Base-by-base conservation (phyloP, 2,888 invertebrate genomes). In the Hirtodrosophila cameraria region DNA sequence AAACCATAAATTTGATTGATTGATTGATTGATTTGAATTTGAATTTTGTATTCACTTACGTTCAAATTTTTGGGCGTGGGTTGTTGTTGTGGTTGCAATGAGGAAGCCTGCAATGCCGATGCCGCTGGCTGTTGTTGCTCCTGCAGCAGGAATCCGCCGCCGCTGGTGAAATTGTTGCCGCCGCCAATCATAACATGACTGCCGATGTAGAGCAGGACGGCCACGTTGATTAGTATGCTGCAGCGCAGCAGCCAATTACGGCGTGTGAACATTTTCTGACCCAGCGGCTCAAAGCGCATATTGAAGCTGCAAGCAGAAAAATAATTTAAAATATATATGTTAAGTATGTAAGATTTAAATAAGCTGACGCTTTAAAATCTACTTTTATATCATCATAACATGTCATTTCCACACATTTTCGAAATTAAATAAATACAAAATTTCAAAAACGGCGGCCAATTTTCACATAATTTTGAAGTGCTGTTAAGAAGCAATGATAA, bases 161-260 rank as follows among this genome's bases (percentile, higher is more conserved):
- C 88, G 31, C 88, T 83, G 3, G 87, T 76, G 60, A 91, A 89
- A 69, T 89, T 90, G 50, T 89, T 88, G 52, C 89, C 90, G 41
- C 90, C 90, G 31, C 91, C 91, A 57, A 91, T 91, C 89, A 91
- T 92, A 59, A 93, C 91, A 86, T 95, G 94, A 88, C 94, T 93
- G 83, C 94, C 94, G 71, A 94, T 94, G 90, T 95, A 95, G 65
- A 95, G 90, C 57, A 95, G 90, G 52, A 95, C 94, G 75, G 94
- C 94, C 69, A 95, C 92, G 89, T 95, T 95, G 77, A 95, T 93
- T 62, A 95, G 93, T 85, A 95, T 94, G 91, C 95, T 95, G 90
- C 94, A 93, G 82, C 94, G 93, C 89, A 95, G 93, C 91, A 94
- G 92, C 92, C 94, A 93, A 91, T 95, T 95, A 75, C 95, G 93